Percentiles rank a stretch among this genome's conserved stretches.
Evolutionary conservation across 30 jellyfish, hydroid and myxozoan species (phyloP).

Genomic region (Clytia hemisphaerica): DNA sequence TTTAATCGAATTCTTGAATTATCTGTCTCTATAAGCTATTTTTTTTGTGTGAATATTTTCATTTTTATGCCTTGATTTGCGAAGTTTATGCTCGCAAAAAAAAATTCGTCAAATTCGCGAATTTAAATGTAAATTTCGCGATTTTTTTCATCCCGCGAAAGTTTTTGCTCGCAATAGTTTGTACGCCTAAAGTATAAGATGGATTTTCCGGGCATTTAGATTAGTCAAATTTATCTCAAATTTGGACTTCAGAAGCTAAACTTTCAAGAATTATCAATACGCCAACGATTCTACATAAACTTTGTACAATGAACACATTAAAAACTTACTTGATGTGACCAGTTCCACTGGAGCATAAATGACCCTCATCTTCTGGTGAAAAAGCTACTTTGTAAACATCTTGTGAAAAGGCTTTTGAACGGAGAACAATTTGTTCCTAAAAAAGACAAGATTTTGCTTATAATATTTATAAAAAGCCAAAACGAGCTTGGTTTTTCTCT

Average conservation of each 20-base stretch:
- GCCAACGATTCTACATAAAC: neutral
- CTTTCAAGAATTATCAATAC: neutral
- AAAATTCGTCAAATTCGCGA: too few species aligned
- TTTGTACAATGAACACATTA: neutral
- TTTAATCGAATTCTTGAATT: too few species aligned
- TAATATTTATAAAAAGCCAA: too few species aligned
- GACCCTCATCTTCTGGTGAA: conserved; percentile 98
- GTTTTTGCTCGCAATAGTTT: too few species aligned
- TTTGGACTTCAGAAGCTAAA: neutral
- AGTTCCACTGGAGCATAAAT: conserved; percentile 92
- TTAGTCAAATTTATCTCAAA: neutral
- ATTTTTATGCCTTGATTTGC: too few species aligned
- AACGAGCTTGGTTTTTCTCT: too few species aligned
- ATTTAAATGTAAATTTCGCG: too few species aligned
- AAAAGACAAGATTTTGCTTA: neutral
- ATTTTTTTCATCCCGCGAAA: too few species aligned
- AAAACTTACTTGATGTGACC: conserved; percentile 77
- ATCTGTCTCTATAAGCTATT: too few species aligned
- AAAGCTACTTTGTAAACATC: conserved; percentile 82
- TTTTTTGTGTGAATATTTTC: too few species aligned
- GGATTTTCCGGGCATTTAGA: neutral
- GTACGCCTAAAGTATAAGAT: too few species aligned
- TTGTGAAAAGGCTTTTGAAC: conserved; percentile 91
- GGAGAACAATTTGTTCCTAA: conserved; percentile 51
- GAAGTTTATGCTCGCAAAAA: too few species aligned